Base-by-base conservation (phyloP, 2,797 vertebrate species). In the Myripristis jacobus region DNA sequence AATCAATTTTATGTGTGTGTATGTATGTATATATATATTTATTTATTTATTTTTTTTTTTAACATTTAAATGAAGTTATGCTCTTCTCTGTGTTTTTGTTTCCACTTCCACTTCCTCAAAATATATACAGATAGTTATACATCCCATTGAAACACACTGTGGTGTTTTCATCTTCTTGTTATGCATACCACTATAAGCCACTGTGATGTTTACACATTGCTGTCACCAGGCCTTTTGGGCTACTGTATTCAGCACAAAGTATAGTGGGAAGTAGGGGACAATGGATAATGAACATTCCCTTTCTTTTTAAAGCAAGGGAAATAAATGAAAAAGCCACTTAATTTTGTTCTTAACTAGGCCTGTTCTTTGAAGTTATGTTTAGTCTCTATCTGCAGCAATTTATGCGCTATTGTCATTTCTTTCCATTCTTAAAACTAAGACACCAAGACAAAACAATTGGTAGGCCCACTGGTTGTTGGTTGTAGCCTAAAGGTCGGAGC, bases 131-230 rank as follows among this genome's bases (percentile, higher is more conserved):
- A n/a, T n/a, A n/a, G n/a, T n/a, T n/a, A n/a, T n/a, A n/a, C n/a
- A 24, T 61, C 58, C 67, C 47, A 43, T 57, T 70, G 48, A 76
- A 73, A 55, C 24, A 4, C 18, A 11, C 22, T 0, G 6, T 24
- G 12, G 34, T 76, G 72, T 80, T 79, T 80, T 54, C 16, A 60
- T 84, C 83, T 90, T 88, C 87, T 81, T 91, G 82, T 85, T 90
- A 74, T 84, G 79, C 59, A 51, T 44, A 58, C 55, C 64, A 34
- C 34, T 36, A 36, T 63, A 41, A 19, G 48, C 18, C 68, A n/a
- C n/a, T n/a, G n/a, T 74, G 64, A 76, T 73, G 81, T 86, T 66
- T 71, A 59, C 11, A 50, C 5, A 60, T 61, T 67, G 15, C 18
- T 25, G 22, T 66, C 69, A 75, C 43, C 22, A 55, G 31, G 7